A percentile compares a stretch with the other conserved stretches of the same genome.
Conservation (phyloP, 2,888 invertebrate species). For the Pharmacophagus antenor region DNA sequence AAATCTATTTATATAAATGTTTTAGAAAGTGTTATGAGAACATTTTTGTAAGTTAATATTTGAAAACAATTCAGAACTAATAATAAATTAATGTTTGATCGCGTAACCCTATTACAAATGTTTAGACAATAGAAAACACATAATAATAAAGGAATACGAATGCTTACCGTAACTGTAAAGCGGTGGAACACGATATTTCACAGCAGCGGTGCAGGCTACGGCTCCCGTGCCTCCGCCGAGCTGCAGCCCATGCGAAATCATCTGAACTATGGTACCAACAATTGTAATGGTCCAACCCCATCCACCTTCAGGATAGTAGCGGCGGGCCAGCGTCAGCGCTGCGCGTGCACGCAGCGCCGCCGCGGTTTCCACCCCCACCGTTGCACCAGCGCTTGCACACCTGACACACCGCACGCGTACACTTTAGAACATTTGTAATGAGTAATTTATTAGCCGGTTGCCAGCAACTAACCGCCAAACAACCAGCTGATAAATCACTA, state of each 20-base stretch:
- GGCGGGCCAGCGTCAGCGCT: conserved; percentile 83
- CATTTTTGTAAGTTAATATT: too few species aligned
- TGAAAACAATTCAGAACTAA: too few species aligned
- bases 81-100: too few species aligned
- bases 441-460: conserved; percentile 23
- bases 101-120: too few species aligned
- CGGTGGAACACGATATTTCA: conserved; percentile 82
- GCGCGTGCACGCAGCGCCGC: conserved; percentile 81
- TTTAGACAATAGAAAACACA: background rate
- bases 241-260: conserved; percentile 88
- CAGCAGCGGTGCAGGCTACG: conserved; percentile 83
- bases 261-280: conserved; percentile 86
- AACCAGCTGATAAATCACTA: conserved; percentile 35
- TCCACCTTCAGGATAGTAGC: conserved; percentile 93
- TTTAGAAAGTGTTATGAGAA: background rate
- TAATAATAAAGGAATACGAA: background rate
- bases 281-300: conserved; percentile 92
- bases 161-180: conserved; percentile 84
- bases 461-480: conserved; percentile 4
- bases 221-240: conserved; percentile 84
- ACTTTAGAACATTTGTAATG: conserved; percentile 31
- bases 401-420: conserved; percentile 61
- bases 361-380: conserved; percentile 70
- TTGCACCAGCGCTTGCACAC: conserved; percentile 77
- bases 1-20: background rate